Base-by-base conservation (phyloP, 2,113 vertebrate genomes). In the Corydoras sp. region DNA sequence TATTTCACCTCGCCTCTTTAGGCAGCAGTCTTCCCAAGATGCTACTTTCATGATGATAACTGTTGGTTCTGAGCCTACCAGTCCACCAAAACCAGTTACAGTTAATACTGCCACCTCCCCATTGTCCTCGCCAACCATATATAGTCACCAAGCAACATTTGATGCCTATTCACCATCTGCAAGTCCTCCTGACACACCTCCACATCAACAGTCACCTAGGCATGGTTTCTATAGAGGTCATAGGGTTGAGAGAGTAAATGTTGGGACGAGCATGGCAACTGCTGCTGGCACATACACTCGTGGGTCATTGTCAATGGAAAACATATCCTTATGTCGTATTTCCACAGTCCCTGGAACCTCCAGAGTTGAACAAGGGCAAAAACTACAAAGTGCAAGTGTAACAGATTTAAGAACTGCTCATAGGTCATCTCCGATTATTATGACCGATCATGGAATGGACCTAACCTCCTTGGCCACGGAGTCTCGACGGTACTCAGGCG, bases 381-480 rank as follows among this genome's bases (percentile, higher is more conserved):
- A 92, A 84, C 88, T 86, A 6, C 89, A 92, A 0, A 92, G 92
- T 77, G 91, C 88, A 54, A 95, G 91, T 0, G 92, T 95, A 12
- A 92, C 98, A 15, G 97, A 99, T 68, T 90, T 98, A 30, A 89
- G 96, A 72, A 94, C 94, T 0, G 90, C 84, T 0, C 69, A 88
- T 43, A 95, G 94, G 69, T 83, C 90, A 12, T 83, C 92, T 0
- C 95, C 97, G 66, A 86, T 98, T 81, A 98, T 99, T 66, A 95
- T 99, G 77, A 99, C 95, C 0, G 96, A 99, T 83, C 93, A 97
- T 72, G 96, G 95, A 79, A 94, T 99, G 94, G 95, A 99, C 87
- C 92, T 99, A 66, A 98, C 94, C 0, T 97, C 95, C 11, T 84
- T 98, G 67, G 93, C 95, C 2, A 89, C 91, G 0, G 97, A 98